Conservation (phyloP, 2,797 vertebrate genomes). For the Choloepus didactylus region DNA sequence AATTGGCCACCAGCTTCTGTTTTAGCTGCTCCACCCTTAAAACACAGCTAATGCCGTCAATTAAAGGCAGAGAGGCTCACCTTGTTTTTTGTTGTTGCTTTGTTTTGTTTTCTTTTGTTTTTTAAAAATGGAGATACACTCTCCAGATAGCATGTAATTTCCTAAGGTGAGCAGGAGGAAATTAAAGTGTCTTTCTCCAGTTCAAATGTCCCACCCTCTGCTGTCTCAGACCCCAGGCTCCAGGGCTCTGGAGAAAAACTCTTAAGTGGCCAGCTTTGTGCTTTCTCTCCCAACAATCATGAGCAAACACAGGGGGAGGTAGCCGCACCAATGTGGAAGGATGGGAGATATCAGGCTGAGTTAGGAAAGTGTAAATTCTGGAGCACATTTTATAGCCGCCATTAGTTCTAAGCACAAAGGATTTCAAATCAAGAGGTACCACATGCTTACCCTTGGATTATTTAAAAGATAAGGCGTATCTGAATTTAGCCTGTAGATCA, state of each 20-base stretch:
- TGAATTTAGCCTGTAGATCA: conserved; percentile 57
- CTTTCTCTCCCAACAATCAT: not conserved
- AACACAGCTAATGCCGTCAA: not conserved
- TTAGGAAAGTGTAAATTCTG: not conserved
- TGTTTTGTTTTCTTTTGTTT: not conserved
- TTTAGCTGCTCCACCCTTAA: not conserved
- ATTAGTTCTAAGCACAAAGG: not conserved
- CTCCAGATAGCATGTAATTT: not conserved
- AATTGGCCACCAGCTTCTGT: not conserved
- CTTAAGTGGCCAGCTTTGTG: not conserved
- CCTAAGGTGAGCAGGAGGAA: not conserved
- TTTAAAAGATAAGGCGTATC: not conserved
- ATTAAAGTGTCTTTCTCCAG: not conserved
- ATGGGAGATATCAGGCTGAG: not conserved
- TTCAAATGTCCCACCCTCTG: not conserved
- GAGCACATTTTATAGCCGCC: not conserved
- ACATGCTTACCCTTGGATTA: not conserved
- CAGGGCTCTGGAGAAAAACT: not conserved
- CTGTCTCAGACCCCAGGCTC: not conserved
- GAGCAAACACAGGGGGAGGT: not conserved
- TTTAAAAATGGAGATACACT: not conserved
- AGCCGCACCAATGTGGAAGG: not conserved
- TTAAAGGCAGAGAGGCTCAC: not conserved
- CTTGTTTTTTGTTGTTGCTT: not conserved
- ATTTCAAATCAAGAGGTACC: conserved; percentile 27